These are phyloP conservation scores for Alethe diademata DNA, from an alignment of 2,113 vertebrate genomes.

Conservation along the genomic window DNA sequence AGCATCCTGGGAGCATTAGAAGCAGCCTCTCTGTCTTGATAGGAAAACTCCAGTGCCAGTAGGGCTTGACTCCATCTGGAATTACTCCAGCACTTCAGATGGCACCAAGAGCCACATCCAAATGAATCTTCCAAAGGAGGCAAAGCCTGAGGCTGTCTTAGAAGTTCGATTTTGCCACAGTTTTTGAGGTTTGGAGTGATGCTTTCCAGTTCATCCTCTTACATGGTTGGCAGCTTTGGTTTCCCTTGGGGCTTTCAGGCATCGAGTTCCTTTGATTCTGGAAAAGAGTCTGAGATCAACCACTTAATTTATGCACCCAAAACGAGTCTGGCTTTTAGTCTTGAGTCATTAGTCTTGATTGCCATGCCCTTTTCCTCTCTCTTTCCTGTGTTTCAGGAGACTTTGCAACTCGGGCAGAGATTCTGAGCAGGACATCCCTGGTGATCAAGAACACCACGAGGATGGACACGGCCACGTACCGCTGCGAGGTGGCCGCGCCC, in stretches of 20 bases:
- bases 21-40: neutral
- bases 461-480: constrained; percentile 88
- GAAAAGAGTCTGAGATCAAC: neutral
- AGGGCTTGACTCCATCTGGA: neutral
- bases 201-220: neutral
- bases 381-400: constrained; percentile 76
- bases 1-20: neutral
- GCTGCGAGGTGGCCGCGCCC: constrained; percentile 93
- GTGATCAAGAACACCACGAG: constrained; percentile 89
- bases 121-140: neutral
- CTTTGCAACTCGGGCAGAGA: constrained; percentile 83
- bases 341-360: neutral
- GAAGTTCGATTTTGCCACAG: neutral
- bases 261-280: neutral
- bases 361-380: neutral
- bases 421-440: constrained; percentile 87
- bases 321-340: neutral
- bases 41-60: neutral
- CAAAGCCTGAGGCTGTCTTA: neutral
- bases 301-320: neutral
- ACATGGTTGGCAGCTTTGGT: neutral
- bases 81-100: neutral
- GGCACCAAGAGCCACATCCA: neutral
- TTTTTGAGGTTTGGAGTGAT: neutral
- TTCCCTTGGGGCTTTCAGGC: neutral